Evolutionary conservation across 2,113 vertebrate genomes (phyloP), one percentile per base, ranked within the genome.

Genomic region (Pongo abelii): DNA sequence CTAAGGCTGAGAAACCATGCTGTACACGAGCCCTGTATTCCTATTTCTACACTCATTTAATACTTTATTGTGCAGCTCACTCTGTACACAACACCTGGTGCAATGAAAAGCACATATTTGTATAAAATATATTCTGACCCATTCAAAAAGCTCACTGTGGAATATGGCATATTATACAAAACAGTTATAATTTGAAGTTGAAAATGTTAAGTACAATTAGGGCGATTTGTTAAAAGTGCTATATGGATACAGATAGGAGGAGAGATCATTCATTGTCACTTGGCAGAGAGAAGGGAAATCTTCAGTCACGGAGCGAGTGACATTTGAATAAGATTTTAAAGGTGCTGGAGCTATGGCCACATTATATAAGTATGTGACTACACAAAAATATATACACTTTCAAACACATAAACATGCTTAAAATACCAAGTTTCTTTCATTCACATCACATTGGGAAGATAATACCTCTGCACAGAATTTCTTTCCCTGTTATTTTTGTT

Each of bases 251-350:
- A 81, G 32, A 64, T 57, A 48, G 48, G 77, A 46, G 75, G 50
- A 89, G 18, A 87, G n/a, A 13, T 14, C 20, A 20, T 55, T 81
- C 27, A 86, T 57, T 79, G 12, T 93, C 59, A 25, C 14, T 91
- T 93, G 91, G 25, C 43, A 96, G 55, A 85, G 46, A 90, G 23
- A 74, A 93, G n/a, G n/a, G 16, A 89, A 59, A 81, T 61, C 35
- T 85, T 96, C 18, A 74, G n/a, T 69, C 64, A 35, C 8, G 10
- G 72, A 55, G 10, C 84, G 25, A 2, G 12, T 89, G 25, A 2
- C 55, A 43, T 72, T 78, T 89, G 89, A 92, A 50, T 61, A 43
- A 92, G 35, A 86, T 72, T 89, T 93, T 52, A 27, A 64, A 93
- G 55, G 9, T 20, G 83, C 18, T 61, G 35, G 25, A 92, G 22